These are phyloP conservation scores for Cantharis flavilabris DNA, from an alignment of 2,888 invertebrate species.

Conservation along the genomic window DNA sequence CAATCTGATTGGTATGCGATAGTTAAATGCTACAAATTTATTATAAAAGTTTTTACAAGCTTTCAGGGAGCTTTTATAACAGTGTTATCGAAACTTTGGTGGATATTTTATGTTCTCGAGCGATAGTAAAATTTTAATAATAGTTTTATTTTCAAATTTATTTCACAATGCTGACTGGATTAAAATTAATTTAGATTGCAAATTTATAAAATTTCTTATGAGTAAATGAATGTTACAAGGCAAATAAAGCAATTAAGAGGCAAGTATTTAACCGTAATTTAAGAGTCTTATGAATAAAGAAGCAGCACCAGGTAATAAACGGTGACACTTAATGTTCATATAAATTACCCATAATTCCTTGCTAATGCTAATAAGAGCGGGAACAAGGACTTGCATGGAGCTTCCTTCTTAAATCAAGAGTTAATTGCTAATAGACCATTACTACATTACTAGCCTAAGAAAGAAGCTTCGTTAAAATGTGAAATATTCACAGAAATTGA, in stretches of 20 bases:
- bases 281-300: slow-evolving; percentile 33
- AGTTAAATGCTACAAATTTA: slow-evolving; percentile 49
- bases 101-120: slow-evolving; percentile 13
- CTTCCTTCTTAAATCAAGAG: slow-evolving; percentile 38
- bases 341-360: slow-evolving; percentile 39
- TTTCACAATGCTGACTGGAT: neutral
- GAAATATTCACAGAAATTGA: slow-evolving; percentile 22
- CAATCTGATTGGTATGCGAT: slow-evolving; percentile 47
- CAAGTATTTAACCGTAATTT: slow-evolving; percentile 27
- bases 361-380: slow-evolving; percentile 38
- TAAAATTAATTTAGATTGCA: neutral
- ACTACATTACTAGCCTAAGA: slow-evolving; percentile 28
- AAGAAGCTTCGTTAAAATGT: slow-evolving; percentile 30
- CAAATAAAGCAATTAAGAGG: slow-evolving; percentile 27
- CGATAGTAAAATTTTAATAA: slow-evolving; percentile 10
- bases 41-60: slow-evolving; percentile 28
- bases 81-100: slow-evolving; percentile 24
- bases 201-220: slow-evolving; percentile 16
- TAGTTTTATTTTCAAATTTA: neutral
- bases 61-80: slow-evolving; percentile 22
- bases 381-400: slow-evolving; percentile 28
- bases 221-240: slow-evolving; percentile 21
- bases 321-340: slow-evolving; percentile 36
- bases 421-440: slow-evolving; percentile 39
- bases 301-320: slow-evolving; percentile 31